Evolutionary conservation across 1,140 invertebrate species (phyloP).

Genomic region (Dendroctonus valens): DNA sequence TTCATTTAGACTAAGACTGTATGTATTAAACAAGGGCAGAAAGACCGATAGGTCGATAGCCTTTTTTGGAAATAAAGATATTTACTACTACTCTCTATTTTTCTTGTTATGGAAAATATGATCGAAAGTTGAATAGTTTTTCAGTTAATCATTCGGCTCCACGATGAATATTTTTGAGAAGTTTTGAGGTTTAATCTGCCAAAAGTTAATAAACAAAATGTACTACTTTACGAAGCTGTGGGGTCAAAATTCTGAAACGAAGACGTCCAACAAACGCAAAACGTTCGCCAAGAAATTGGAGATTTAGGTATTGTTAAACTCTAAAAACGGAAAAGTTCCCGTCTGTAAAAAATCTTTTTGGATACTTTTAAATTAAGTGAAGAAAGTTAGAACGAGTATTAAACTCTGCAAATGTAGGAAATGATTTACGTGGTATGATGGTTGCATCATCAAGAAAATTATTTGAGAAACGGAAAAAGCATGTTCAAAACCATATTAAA

Average conservation of each 20-base stretch:
- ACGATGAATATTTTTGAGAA: slow-evolving; percentile 4
- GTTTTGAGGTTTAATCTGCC: background rate
- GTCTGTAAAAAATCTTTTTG: slow-evolving; percentile 1
- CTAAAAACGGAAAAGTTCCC: too few relatives aligned
- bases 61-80: too few relatives aligned
- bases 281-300: slow-evolving; percentile 1
- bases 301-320: slow-evolving; percentile 2
- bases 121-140: too few relatives aligned
- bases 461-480: background rate
- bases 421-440: background rate
- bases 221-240: background rate
- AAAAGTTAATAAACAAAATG: slow-evolving; percentile 1
- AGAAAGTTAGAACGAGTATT: background rate
- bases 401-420: background rate
- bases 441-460: background rate
- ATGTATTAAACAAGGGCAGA: too few relatives aligned
- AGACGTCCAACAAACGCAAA: background rate
- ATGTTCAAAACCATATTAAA: background rate
- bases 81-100: too few relatives aligned
- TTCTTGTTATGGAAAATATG: too few relatives aligned
- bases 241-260: background rate
- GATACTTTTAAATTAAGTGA: background rate
- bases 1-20: too few relatives aligned
- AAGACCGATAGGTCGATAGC: too few relatives aligned
- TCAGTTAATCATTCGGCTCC: too few relatives aligned